Percentiles rank a stretch among this genome's conserved stretches.
Conservation (phyloP, 2,888 invertebrate species). For the Capitulum mitella region DNA sequence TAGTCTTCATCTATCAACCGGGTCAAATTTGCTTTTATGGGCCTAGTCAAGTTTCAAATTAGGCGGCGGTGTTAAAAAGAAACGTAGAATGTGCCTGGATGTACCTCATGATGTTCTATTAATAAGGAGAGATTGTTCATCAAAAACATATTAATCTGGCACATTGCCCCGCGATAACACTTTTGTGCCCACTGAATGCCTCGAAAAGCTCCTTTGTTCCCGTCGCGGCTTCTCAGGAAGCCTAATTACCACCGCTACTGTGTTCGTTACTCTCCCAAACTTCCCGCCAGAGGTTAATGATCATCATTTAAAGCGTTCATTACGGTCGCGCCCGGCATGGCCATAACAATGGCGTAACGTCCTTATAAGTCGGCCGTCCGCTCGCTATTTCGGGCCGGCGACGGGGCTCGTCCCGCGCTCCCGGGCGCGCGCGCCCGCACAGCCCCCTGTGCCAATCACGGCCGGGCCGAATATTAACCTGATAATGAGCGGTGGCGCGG, state of each 20-base stretch:
- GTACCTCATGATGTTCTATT: background rate
- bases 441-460: background rate
- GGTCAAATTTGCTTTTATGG: background rate
- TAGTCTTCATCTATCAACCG: background rate
- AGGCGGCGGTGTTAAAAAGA: background rate
- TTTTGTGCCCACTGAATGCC: constrained; percentile 7
- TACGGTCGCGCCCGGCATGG: background rate
- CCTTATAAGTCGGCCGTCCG: background rate
- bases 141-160: background rate
- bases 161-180: background rate
- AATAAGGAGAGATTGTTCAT: constrained; percentile 18
- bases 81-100: background rate
- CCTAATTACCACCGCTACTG: constrained; percentile 6
- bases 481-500: background rate
- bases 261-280: constrained; percentile 11
- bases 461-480: background rate
- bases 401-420: background rate
- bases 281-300: constrained; percentile 11
- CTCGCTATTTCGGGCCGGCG: too few species aligned
- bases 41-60: background rate
- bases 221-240: constrained; percentile 5
- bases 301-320: constrained; percentile 20
- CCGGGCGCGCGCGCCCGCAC: background rate
- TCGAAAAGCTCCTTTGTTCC: background rate
- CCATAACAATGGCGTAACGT: constrained; percentile 9